These are phyloP conservation scores for Balanococcus diminutus DNA, from an alignment of 2,888 invertebrate species.

Conservation along the genomic window DNA sequence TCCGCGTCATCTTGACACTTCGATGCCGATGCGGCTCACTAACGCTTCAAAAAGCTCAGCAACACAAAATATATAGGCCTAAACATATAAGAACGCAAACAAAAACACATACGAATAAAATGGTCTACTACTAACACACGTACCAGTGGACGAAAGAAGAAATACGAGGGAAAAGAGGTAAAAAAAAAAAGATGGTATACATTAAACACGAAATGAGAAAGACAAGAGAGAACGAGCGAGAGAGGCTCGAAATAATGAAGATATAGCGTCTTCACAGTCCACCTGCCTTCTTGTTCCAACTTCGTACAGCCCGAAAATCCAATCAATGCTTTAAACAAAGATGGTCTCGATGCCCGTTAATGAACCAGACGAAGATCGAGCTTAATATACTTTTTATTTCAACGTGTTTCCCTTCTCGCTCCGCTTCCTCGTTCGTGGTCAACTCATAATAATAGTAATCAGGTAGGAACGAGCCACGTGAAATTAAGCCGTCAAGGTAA, in stretches of 20 bases:
- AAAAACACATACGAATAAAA: not conserved
- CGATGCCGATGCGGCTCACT: not conserved
- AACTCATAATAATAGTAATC: constrained; percentile 54
- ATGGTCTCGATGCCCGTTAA: constrained; percentile 46
- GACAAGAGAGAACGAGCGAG: not conserved
- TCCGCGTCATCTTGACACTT: not conserved
- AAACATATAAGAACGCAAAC: not conserved
- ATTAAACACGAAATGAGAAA: not conserved
- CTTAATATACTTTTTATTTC: constrained; percentile 45
- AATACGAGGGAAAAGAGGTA: not conserved
- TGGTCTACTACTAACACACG: not conserved
- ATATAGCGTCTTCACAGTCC: constrained; percentile 49
- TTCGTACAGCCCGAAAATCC: constrained; percentile 38
- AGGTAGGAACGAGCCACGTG: constrained; percentile 55
- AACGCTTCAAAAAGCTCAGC: not conserved
- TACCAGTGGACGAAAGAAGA: not conserved
- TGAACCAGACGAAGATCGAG: constrained; percentile 48
- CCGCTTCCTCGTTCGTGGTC: constrained; percentile 28
- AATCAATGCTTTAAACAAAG: constrained; percentile 54
- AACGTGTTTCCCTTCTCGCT: constrained; percentile 41
- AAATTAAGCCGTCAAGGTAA: constrained; percentile 55
- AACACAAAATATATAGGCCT: constrained; percentile 3
- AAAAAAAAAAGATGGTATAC: constrained; percentile 6
- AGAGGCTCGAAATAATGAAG: constrained; percentile 54
- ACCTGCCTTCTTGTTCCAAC: constrained; percentile 34